Conservation (phyloP, 2,888 invertebrate genomes). For the Erebia palarica region DNA sequence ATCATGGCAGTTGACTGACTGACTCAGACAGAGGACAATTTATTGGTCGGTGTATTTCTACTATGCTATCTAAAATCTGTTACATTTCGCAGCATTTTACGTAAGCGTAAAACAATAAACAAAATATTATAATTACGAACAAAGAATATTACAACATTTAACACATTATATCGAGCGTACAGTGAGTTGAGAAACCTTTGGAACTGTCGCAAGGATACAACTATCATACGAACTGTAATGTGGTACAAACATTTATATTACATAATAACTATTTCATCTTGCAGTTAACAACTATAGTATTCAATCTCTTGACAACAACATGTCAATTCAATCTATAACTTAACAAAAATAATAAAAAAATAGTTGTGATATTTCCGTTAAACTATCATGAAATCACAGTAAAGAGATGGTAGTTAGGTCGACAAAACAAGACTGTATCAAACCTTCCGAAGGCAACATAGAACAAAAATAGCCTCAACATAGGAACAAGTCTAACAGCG, state of each 20-base stretch:
- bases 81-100: no score
- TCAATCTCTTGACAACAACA: not conserved
- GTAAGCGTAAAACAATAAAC: no score
- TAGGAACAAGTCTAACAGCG: not conserved
- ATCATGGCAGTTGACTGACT: no score
- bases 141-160: no score
- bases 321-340: not conserved
- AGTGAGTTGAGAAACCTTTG: no score
- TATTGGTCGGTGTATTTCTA: no score
- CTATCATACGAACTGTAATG: not conserved
- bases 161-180: no score
- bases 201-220: not conserved
- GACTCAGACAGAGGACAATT: no score
- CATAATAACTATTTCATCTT: not conserved
- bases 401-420: not conserved
- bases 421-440: not conserved
- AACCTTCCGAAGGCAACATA: not conserved
- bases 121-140: no score
- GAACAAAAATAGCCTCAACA: not conserved
- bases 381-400: constrained; percentile 3
- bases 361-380: not conserved
- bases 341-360: not conserved
- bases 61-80: no score
- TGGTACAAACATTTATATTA: not conserved
- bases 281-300: not conserved